phyloP scores from a whole-genome alignment of 2,113 vertebrate genomes.

The Pteronura brasiliensis region DNA sequence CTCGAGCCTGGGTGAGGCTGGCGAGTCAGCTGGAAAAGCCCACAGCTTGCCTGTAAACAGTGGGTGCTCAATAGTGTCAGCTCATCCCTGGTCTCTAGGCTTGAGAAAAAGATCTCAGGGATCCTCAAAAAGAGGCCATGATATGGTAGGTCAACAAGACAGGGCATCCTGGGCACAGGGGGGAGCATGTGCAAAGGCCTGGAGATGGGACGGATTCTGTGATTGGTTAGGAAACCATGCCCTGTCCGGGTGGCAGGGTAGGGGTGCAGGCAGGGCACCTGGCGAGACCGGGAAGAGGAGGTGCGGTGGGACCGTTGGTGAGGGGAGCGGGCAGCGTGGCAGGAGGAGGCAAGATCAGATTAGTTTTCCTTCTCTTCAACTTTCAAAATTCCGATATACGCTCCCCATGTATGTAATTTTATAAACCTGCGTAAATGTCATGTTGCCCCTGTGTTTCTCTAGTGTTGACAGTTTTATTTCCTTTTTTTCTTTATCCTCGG shows the following conservation, averaged over 20 bases:
- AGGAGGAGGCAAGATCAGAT: fast-evolving
- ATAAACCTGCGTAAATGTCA: fast-evolving
- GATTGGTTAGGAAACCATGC: background rate
- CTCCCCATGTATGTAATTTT: background rate
- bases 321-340: fast-evolving
- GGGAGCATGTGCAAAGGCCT: background rate
- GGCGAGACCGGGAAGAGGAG: fast-evolving
- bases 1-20: fast-evolving
- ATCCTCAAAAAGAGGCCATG: background rate
- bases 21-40: fast-evolving
- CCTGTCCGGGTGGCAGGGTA: background rate
- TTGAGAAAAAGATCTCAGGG: background rate
- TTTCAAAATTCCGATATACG: too few species aligned
- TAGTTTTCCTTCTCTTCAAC: background rate
- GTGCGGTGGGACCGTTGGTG: fast-evolving
- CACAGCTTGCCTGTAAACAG: background rate
- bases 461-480: background rate
- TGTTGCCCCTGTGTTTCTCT: fast-evolving
- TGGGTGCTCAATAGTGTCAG: background rate
- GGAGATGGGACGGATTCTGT: background rate
- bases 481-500: background rate
- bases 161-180: background rate
- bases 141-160: background rate
- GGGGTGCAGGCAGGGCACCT: too few species aligned
- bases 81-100: background rate